Base-by-base conservation (phyloP, 2,113 vertebrate species). In the Bungarus multicinctus region DNA sequence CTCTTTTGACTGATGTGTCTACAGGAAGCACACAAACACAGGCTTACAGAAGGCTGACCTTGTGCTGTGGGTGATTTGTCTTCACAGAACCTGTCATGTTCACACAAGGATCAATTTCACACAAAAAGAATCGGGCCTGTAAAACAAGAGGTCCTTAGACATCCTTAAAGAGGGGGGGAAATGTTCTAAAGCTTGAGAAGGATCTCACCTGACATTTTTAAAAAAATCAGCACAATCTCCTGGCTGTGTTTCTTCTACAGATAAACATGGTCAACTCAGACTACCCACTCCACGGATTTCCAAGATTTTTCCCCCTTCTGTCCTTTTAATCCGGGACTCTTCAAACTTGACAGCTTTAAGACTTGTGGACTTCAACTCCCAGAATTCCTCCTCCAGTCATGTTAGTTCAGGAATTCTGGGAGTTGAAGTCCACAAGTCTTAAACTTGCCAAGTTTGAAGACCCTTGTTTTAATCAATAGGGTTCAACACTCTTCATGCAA, bases 71-170 rank as follows among this genome's bases (percentile, higher is more conserved):
- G 97, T 27, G 95, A 98, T 98, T 96, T 93, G 94, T 98, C 98
- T 98, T 98, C 97, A 97, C 98, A 97, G 97, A 97, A 96, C 94
- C 88, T 98, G 97, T 97, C 97, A 96, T 93, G 94, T 88, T 94
- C 95, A 95, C 95, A 95, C 96, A 96, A 93, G 96, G 96, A 96
- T 98, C 97, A 97, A 97, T 98, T 98, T 97, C 95, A 95, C 96
- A 97, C 95, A 96, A 95, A 96, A 96, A 96, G 93, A 54, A 95
- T 89, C 95, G 94, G 96, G 34, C 94, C 95, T 94, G 93, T 86
- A 54, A 58, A 74, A 94, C 93, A 92, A 95, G 94, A 96, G 89
- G 97, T 95, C 97, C 97, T 97, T 97, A 97, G 96, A 95, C 89
- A 57, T 52, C 4, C 4, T 87, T 98, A 97, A 98, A 95, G 93